Conservation (phyloP, 1,140 invertebrate genomes). For the Drosophila pallidifrons region DNA sequence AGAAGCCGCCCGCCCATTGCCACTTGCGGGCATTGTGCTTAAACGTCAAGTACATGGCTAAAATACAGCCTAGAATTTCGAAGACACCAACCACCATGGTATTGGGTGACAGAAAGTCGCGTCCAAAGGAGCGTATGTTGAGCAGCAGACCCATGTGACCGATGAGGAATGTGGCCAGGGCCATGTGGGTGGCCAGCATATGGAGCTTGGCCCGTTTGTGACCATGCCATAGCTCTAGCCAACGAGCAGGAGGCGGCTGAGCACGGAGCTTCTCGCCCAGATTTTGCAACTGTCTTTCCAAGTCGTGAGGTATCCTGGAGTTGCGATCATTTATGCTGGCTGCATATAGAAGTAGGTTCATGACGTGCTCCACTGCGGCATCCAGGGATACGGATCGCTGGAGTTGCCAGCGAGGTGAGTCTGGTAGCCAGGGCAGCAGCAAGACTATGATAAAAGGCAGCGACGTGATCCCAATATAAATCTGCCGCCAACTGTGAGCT, state of each 20-base stretch:
- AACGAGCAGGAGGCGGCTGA: conserved; percentile 52
- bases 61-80: conserved; percentile 76
- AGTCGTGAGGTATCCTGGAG: conserved; percentile 67
- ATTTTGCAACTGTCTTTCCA: conserved; percentile 60
- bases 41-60: conserved; percentile 65
- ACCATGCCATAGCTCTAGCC: conserved; percentile 77
- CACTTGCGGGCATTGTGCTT: conserved; percentile 46
- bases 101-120: conserved; percentile 76
- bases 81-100: conserved; percentile 79
- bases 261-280: conserved; percentile 55
- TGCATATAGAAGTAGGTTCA: conserved; percentile 68
- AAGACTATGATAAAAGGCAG: conserved; percentile 78
- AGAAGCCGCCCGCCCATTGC: conserved; percentile 67
- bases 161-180: conserved; percentile 80
- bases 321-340: conserved; percentile 73
- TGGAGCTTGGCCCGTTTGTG: conserved; percentile 53
- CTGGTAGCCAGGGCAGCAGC: conserved; percentile 83
- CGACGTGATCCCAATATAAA: conserved; percentile 82
- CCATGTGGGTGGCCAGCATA: conserved; percentile 75
- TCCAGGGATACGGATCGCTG: conserved; percentile 48
- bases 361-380: conserved; percentile 47
- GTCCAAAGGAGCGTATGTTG: conserved; percentile 84
- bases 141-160: conserved; percentile 84
- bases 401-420: conserved; percentile 85
- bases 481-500: conserved; percentile 81